Percentiles rank a stretch among this genome's conserved stretches.
Evolutionary conservation across 2,113 vertebrate species (phyloP).

Genomic region (Bujurquina vittata): DNA sequence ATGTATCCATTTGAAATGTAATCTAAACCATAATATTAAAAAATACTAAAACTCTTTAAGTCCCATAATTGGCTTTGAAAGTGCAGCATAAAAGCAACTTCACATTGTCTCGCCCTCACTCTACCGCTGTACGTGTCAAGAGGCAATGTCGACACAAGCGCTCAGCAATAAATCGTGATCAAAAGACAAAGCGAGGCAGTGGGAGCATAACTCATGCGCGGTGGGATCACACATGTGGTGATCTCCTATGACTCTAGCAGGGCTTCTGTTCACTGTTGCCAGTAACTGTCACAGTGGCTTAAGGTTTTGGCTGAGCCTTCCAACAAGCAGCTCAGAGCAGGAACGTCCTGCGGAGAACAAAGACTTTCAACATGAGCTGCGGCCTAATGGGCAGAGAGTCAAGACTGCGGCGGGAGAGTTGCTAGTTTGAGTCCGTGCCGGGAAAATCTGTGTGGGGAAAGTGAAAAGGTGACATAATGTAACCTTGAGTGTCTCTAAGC

Average conservation of each 20-base stretch:
- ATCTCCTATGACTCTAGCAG: slow-evolving; percentile 58
- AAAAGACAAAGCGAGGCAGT: slow-evolving; percentile 48
- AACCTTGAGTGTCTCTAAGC: slow-evolving; percentile 11
- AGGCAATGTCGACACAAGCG: slow-evolving; percentile 18
- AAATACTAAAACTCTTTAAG: background rate
- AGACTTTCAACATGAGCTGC: slow-evolving; percentile 45
- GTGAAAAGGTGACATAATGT: slow-evolving; percentile 15
- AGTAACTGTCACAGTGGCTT: slow-evolving; percentile 71
- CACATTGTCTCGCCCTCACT: slow-evolving; percentile 15
- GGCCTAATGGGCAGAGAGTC: slow-evolving; percentile 41
- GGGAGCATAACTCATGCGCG: slow-evolving; percentile 49
- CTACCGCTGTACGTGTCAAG: slow-evolving; percentile 8
- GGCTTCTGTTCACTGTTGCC: slow-evolving; percentile 55
- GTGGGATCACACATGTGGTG: slow-evolving; percentile 58
- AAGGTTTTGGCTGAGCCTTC: slow-evolving; percentile 49
- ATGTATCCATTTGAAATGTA: background rate
- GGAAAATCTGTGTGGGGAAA: slow-evolving; percentile 9
- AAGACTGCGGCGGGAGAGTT: slow-evolving; percentile 32
- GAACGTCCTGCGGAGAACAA: slow-evolving; percentile 61
- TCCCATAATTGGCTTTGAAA: background rate
- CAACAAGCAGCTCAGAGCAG: slow-evolving; percentile 33
- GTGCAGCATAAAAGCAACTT: slow-evolving; percentile 4
- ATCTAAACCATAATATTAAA: background rate
- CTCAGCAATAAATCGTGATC: slow-evolving; percentile 47
- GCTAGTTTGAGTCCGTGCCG: slow-evolving; percentile 52